These are phyloP conservation scores for Phycodurus eques DNA, from an alignment of 2,113 vertebrate species.

Conservation along the genomic window DNA sequence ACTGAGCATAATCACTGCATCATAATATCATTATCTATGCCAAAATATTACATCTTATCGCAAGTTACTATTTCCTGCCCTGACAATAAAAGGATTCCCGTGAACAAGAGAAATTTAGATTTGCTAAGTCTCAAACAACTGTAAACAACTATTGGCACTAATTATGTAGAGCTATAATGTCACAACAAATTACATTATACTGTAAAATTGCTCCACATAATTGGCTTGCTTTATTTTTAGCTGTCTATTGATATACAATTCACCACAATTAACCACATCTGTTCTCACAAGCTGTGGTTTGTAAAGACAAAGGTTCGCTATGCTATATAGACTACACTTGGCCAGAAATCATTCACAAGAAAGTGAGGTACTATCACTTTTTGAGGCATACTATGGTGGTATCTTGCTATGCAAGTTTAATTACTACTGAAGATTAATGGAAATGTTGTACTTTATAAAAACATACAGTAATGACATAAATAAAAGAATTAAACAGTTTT, in stretches of 20 bases:
- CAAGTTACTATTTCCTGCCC: background rate
- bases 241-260: background rate
- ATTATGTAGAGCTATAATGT: background rate
- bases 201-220: background rate
- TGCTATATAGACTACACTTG: too few relatives aligned
- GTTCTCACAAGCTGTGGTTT: too few relatives aligned
- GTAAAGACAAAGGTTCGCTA: too few relatives aligned
- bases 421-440: too few relatives aligned
- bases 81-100: background rate
- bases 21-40: too few relatives aligned
- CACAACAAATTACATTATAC: background rate
- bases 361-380: background rate
- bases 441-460: too few relatives aligned
- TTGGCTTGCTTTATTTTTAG: background rate
- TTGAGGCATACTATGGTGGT: too few relatives aligned
- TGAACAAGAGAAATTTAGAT: background rate
- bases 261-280: background rate
- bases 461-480: too few relatives aligned
- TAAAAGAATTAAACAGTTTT: too few relatives aligned
- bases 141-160: background rate
- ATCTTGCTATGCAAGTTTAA: too few relatives aligned
- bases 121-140: background rate
- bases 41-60: background rate
- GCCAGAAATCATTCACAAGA: too few relatives aligned
- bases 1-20: too few relatives aligned